phyloP scores from a whole-genome alignment of 2,113 vertebrate species.

The Tachuris rubrigastra region DNA sequence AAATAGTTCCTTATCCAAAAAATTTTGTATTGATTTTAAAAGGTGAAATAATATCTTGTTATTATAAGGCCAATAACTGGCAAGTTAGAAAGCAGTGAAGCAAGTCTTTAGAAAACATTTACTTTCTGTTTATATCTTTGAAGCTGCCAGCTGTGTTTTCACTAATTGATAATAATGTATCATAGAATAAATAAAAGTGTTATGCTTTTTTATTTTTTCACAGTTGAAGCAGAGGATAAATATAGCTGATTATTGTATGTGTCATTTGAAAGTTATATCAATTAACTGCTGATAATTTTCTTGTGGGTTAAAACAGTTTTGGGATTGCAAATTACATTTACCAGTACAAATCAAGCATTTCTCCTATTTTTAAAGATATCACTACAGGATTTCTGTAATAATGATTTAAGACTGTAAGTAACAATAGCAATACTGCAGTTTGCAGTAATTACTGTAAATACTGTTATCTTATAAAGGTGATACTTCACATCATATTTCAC shows the following conservation, averaged over 20 bases:
- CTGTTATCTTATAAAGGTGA: not conserved
- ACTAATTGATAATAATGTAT: not conserved
- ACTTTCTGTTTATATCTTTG: not conserved
- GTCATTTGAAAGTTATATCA: not conserved
- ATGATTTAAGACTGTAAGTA: not conserved
- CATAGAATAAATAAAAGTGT: fast-evolving
- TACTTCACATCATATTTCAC: not conserved
- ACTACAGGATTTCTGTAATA: not conserved
- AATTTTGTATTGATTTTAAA: not conserved
- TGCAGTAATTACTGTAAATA: not conserved
- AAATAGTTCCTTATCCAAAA: not conserved
- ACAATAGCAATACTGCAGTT: not conserved
- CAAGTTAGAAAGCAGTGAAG: not conserved
- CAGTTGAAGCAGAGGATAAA: not conserved
- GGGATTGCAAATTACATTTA: not conserved
- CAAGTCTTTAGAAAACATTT: not conserved
- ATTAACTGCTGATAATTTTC: not conserved
- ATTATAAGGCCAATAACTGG: not conserved
- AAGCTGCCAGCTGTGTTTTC: not conserved
- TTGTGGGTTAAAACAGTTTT: not conserved
- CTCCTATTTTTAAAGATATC: not conserved
- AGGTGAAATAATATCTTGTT: not conserved
- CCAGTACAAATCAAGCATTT: not conserved
- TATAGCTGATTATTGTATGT: not conserved
- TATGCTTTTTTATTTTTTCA: not conserved